Conservation (phyloP, 2,888 invertebrate genomes). For the Dyspetes luteomarginatus region DNA sequence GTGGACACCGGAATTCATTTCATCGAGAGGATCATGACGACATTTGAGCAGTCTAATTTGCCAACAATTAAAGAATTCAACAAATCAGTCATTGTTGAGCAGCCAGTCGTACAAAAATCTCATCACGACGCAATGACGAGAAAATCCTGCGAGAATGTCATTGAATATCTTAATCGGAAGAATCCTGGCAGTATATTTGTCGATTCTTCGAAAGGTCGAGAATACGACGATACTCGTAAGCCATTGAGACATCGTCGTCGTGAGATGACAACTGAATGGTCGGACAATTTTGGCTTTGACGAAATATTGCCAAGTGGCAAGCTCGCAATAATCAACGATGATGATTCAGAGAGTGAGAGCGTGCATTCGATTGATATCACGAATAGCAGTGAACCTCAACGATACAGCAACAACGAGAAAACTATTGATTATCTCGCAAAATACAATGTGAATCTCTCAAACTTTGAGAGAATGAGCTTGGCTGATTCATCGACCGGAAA, state of each 20-base stretch:
- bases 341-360: constrained; percentile 67
- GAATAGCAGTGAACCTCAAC: background rate
- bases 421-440: constrained; percentile 44
- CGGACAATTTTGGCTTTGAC: constrained; percentile 75
- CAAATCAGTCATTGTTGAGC: constrained; percentile 65
- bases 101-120: background rate
- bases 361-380: background rate
- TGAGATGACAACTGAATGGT: background rate
- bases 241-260: constrained; percentile 12
- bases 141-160: constrained; percentile 69
- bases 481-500: background rate
- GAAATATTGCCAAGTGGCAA: constrained; percentile 72
- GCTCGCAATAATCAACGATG: constrained; percentile 63
- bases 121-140: background rate
- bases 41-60: constrained; percentile 71
- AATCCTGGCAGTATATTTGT: constrained; percentile 70
- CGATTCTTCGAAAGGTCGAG: constrained; percentile 68
- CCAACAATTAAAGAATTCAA: constrained; percentile 69
- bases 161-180: constrained; percentile 72
- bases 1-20: constrained; percentile 76
- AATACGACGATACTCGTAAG: constrained; percentile 64
- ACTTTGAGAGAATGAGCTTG: constrained; percentile 49
- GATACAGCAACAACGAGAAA: background rate
- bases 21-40: constrained; percentile 76
- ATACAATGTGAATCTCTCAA: constrained; percentile 58